A percentile compares a stretch with the other conserved stretches of the same genome.
These are phyloP conservation scores for Calameuta pallipes DNA, from an alignment of 2,888 invertebrate species.

Conservation along the genomic window DNA sequence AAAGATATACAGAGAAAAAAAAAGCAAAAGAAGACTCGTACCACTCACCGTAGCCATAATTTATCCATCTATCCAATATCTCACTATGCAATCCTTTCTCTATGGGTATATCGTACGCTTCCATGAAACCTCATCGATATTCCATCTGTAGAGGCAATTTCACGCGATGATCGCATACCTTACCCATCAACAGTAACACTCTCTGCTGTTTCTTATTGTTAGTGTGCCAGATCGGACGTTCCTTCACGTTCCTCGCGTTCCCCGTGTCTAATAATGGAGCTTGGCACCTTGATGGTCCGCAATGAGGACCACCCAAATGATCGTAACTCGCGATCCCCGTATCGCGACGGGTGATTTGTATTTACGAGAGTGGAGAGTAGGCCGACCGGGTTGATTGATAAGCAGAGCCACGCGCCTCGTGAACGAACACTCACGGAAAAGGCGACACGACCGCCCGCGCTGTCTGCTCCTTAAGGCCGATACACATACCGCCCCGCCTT, in stretches of 20 bases:
- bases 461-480: background rate
- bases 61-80: background rate
- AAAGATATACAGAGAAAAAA: background rate
- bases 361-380: conserved; percentile 29
- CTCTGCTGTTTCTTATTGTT: conserved; percentile 10
- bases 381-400: conserved; percentile 59
- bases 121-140: conserved; percentile 19
- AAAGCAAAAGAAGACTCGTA: background rate
- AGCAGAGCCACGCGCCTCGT: conserved; percentile 56
- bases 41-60: background rate
- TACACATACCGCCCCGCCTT: background rate
- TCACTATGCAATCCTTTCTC: background rate
- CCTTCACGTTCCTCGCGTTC: conserved; percentile 42
- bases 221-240: conserved; percentile 27
- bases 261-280: conserved; percentile 56
- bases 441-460: conserved; percentile 35
- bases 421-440: conserved; percentile 43
- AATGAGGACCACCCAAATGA: conserved; percentile 51
- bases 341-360: conserved; percentile 44
- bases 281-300: conserved; percentile 47
- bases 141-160: conserved; percentile 27
- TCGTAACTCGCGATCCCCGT: conserved; percentile 26
- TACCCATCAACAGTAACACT: background rate
- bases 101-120: background rate
- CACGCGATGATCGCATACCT: conserved; percentile 22